Conservation (phyloP, 1,140 invertebrate genomes). For the Cydia splendana region DNA sequence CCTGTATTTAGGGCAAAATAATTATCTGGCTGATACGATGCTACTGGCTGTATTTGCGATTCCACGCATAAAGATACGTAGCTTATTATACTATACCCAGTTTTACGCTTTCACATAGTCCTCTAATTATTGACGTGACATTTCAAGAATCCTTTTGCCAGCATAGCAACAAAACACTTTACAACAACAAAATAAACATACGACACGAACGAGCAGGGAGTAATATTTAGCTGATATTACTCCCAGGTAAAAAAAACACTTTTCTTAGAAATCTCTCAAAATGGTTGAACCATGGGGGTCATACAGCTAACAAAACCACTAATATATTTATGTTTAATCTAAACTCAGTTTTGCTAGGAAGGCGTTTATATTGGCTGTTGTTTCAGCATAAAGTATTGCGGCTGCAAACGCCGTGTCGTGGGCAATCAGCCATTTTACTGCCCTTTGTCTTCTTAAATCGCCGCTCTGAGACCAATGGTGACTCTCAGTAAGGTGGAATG, state of each 20-base stretch:
- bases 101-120: background rate
- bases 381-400: slow-evolving; percentile 35
- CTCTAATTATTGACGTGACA: background rate
- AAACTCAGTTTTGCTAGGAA: background rate
- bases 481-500: slow-evolving; percentile 38
- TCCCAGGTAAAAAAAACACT: background rate
- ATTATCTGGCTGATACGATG: slow-evolving; percentile 67
- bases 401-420: slow-evolving; percentile 56
- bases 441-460: slow-evolving; percentile 77
- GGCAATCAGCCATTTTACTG: slow-evolving; percentile 76
- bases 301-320: no score
- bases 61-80: slow-evolving; percentile 46
- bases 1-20: slow-evolving; percentile 65
- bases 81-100: background rate
- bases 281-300: no score
- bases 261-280: no score
- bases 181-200: no score
- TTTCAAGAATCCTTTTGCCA: no score
- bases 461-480: slow-evolving; percentile 50
- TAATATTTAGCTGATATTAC: background rate
- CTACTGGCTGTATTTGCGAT: slow-evolving; percentile 51
- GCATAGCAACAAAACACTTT: no score
- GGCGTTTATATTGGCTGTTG: slow-evolving; percentile 25
- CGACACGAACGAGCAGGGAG: no score
- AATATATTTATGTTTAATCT: background rate